Percentiles rank a stretch among this genome's conserved stretches.
Conservation (phyloP, 2,888 invertebrate genomes). For the Melangyna quadrimaculata region DNA sequence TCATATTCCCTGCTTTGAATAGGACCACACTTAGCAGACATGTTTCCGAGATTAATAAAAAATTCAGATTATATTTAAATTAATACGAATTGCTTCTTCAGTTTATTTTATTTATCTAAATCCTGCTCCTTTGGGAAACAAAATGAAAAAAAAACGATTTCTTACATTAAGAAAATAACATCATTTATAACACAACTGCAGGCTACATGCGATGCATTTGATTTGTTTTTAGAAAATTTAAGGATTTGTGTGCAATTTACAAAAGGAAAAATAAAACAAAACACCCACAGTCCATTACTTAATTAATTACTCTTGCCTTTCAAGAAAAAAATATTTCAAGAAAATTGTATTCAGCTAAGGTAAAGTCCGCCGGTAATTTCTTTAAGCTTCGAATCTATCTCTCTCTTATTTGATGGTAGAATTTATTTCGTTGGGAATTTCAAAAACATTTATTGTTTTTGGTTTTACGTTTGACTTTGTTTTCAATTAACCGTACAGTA, state of each 20-base stretch:
- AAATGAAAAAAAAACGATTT: no score
- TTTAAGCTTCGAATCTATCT: neutral
- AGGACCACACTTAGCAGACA: no score
- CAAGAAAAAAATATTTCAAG: conserved; percentile 6
- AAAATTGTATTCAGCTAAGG: neutral
- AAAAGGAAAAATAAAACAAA: neutral
- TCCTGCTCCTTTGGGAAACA: no score
- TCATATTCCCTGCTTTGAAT: no score
- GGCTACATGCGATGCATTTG: no score
- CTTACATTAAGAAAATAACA: no score
- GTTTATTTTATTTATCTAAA: no score
- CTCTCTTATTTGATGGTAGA: neutral
- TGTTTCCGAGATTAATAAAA: no score
- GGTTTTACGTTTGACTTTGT: conserved; percentile 44
- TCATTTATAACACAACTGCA: no score
- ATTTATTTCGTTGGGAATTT: conserved; percentile 1
- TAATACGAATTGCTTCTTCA: no score
- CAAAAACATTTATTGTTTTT: conserved; percentile 47
- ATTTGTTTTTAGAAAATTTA: neutral
- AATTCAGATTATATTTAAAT: no score
- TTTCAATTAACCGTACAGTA: conserved; percentile 27
- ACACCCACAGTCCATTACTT: conserved; percentile 35
- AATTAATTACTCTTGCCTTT: conserved; percentile 46
- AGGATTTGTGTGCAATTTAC: neutral
- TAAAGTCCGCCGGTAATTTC: neutral